Evolutionary conservation across 2,797 vertebrate genomes (phyloP).

Genomic region (Octomys mimax): DNA sequence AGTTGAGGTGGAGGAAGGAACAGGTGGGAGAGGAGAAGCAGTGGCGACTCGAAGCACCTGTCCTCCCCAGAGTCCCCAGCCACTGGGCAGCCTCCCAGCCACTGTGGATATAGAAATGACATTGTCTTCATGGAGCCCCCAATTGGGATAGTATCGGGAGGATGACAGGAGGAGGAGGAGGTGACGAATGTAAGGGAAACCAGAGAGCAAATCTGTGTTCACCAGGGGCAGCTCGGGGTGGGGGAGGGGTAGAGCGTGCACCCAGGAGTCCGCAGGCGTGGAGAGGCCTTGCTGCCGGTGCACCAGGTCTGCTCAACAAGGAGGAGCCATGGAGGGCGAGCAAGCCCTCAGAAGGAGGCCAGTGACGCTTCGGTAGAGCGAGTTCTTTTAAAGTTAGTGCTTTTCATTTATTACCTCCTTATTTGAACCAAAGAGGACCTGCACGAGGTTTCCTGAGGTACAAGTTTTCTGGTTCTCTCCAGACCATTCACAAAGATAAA

Average conservation of each 20-base stretch:
- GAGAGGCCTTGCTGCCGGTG: neutral
- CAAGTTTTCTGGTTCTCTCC: neutral
- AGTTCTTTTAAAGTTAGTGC: neutral
- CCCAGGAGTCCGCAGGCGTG: neutral
- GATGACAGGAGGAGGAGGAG: neutral
- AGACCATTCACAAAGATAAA: constrained; percentile 7
- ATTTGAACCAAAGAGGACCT: neutral
- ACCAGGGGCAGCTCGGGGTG: neutral
- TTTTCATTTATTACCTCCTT: neutral
- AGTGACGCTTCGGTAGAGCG: neutral
- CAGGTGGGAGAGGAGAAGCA: neutral
- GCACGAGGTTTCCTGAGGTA: constrained; percentile 2
- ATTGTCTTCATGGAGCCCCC: neutral
- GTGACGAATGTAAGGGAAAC: neutral
- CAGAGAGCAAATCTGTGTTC: neutral
- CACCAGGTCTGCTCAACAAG: neutral
- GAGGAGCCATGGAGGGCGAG: neutral
- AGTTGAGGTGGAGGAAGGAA: neutral
- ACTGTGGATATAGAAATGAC: neutral
- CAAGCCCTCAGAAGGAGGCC: neutral
- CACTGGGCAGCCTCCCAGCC: neutral
- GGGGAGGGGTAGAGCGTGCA: too few relatives aligned
- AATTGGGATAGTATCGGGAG: neutral
- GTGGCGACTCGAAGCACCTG: neutral
- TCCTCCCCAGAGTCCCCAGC: rapidly evolving